Percentiles rank a stretch among this genome's conserved stretches.
These are phyloP conservation scores for Volucella inflata DNA, from an alignment of 2,888 invertebrate genomes.

Conservation along the genomic window DNA sequence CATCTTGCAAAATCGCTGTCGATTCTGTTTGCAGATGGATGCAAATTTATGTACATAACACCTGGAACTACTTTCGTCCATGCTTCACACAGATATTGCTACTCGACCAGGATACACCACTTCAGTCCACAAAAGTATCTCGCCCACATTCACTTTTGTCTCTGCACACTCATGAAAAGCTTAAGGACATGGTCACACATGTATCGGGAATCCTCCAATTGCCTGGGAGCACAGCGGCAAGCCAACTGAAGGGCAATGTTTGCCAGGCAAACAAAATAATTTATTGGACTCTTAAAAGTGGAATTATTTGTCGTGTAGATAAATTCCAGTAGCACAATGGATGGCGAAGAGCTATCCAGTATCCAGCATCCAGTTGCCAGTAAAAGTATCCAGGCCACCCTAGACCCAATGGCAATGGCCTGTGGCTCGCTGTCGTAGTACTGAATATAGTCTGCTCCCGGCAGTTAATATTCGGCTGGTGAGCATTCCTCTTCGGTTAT, in stretches of 20 bases:
- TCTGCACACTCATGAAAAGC: constrained; percentile 1
- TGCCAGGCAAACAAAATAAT: constrained; percentile 69
- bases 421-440: neutral
- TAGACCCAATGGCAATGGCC: neutral
- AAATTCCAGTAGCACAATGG: constrained; percentile 63
- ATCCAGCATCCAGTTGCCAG: neutral
- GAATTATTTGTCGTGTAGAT: constrained; percentile 73
- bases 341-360: constrained; percentile 36
- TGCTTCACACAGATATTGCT: constrained; percentile 57
- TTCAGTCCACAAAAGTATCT: constrained; percentile 41
- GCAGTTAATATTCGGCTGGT: constrained; percentile 57
- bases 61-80: constrained; percentile 44
- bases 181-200: constrained; percentile 41
- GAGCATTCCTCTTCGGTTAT: constrained; percentile 57
- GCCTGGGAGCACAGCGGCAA: constrained; percentile 53
- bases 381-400: too few species aligned
- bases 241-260: constrained; percentile 55
- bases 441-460: neutral
- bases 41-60: constrained; percentile 70
- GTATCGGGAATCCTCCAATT: constrained; percentile 53
- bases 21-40: constrained; percentile 37
- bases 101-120: constrained; percentile 51
- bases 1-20: constrained; percentile 22
- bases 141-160: neutral
- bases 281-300: constrained; percentile 71